phyloP scores from a whole-genome alignment of 2,888 invertebrate species.

The Ophonus ardosiacus region DNA sequence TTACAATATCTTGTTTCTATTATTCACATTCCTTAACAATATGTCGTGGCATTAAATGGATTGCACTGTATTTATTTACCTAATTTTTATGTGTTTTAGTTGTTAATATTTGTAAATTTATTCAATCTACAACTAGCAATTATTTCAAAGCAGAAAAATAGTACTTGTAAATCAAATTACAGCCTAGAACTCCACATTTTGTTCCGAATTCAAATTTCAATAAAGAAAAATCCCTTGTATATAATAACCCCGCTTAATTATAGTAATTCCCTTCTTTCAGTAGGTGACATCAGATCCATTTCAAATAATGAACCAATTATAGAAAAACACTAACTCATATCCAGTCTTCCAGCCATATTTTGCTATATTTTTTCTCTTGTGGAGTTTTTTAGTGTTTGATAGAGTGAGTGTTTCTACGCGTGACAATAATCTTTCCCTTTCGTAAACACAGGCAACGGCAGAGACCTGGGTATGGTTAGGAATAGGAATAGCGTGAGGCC shows the following conservation, averaged over 20 bases:
- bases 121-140: slow-evolving; percentile 3
- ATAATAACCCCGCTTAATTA: slow-evolving; percentile 58
- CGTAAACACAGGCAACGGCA: slow-evolving; percentile 33
- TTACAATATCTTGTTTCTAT: too few relatives aligned
- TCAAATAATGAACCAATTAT: slow-evolving; percentile 64
- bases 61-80: background rate
- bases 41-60: too few relatives aligned
- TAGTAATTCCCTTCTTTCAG: slow-evolving; percentile 54
- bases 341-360: background rate
- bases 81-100: background rate
- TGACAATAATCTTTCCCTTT: slow-evolving; percentile 59
- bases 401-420: slow-evolving; percentile 50
- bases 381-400: background rate
- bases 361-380: background rate
- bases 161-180: slow-evolving; percentile 35
- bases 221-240: slow-evolving; percentile 48
- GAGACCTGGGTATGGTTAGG: slow-evolving; percentile 7
- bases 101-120: slow-evolving; percentile 28
- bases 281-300: slow-evolving; percentile 63
- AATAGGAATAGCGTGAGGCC: background rate
- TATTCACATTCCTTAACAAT: too few relatives aligned
- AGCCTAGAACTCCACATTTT: slow-evolving; percentile 12
- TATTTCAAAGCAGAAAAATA: slow-evolving; percentile 21
- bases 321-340: slow-evolving; percentile 59
- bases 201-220: slow-evolving; percentile 51